phyloP scores from a whole-genome alignment of 2,113 vertebrate genomes.

The Platysteira castanea region DNA sequence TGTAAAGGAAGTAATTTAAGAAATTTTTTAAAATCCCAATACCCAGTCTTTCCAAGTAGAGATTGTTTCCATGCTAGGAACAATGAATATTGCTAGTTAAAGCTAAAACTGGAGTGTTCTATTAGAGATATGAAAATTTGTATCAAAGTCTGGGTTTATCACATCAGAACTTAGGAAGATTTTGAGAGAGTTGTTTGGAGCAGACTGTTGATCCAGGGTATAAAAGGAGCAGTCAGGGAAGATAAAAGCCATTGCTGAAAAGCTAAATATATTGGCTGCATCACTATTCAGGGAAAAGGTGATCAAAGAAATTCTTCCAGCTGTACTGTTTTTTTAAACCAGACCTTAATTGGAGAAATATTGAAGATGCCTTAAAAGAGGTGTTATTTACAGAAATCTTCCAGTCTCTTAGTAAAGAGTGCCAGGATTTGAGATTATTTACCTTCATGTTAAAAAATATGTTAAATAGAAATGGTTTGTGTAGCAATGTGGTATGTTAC shows the following conservation, averaged over 20 bases:
- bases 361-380: not conserved
- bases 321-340: not conserved
- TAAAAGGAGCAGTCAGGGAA: not conserved
- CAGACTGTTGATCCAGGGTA: not conserved
- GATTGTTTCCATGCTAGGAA: not conserved
- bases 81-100: not conserved
- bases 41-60: not conserved
- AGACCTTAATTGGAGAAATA: not conserved
- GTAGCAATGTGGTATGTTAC: not conserved
- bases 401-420: not conserved
- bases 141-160: not conserved
- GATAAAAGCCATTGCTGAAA: not conserved
- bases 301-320: not conserved
- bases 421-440: not conserved
- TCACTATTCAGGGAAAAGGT: not conserved
- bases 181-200: not conserved
- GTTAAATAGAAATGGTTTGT: not conserved
- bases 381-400: not conserved
- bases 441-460: not conserved
- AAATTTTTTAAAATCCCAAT: not conserved
- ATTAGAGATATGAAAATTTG: not conserved
- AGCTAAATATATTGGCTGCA: not conserved
- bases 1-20: not conserved
- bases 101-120: not conserved
- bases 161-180: not conserved